Evolutionary conservation across 2,113 vertebrate genomes (phyloP), one percentile per base, ranked within the genome.

Genomic region (Pleuronectes platessa): DNA sequence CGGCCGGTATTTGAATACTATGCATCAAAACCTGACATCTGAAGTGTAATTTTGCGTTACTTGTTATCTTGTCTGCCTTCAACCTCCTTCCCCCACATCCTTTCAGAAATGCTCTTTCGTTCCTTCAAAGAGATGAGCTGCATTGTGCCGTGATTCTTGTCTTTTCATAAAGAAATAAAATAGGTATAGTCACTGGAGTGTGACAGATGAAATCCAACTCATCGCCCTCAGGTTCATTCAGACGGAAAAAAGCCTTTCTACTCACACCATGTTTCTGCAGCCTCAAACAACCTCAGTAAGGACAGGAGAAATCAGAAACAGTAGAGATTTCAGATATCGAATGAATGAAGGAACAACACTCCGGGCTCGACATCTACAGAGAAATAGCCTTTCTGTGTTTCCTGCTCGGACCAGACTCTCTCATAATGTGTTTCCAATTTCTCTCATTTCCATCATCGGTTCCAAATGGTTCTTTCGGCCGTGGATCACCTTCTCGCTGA

Each of bases 341-440:
- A 31, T 65, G 65, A 75, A 71, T 61, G 23, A 86, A 88, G 76
- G 60, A 73, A 68, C 75, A 71, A 45, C 27, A 17, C 58, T 21
- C 51, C 4, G 2, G 12, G 10, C 53, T 37, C 49, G 58, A 31
- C 63, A 74, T 63, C 55, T 60, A 42, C 61, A 74, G 71, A 77
- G 55, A 87, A 80, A 81, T 58, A 21, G 35, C 59, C 64, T 66
- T 82, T 79, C 18, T 55, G 49, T 31, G 75, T 80, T 78, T 21
- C 78, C 72, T 23, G 61, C 67, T 62, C 61, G 17, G 70, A 73
- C 70, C 73, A 81, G 74, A 82, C 42, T 13, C 3, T 15, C 66
- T 47, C 23, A 2, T 79, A 86, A 86, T 91, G 78, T 86, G 85
- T 88, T 91, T 90, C 71, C 80, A 91, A 74, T 91, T 87, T 84